These are phyloP conservation scores for Lepidurus packardi DNA, from an alignment of 1,140 invertebrate species.

Conservation along the genomic window DNA sequence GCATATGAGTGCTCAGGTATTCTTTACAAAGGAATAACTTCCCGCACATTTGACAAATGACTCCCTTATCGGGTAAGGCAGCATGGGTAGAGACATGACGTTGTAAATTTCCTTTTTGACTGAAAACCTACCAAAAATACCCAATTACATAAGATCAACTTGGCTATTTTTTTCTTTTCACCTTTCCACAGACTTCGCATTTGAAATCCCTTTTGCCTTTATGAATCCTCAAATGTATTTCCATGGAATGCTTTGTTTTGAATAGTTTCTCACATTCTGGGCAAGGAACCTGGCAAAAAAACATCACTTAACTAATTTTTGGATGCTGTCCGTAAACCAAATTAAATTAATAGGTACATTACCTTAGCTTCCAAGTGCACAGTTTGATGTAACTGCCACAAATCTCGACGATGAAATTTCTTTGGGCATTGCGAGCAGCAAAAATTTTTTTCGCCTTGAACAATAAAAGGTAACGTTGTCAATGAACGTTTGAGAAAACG, in stretches of 20 bases:
- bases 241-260: conserved; percentile 49
- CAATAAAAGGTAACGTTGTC: neutral
- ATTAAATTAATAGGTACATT: neutral
- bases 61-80: conserved; percentile 41
- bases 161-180: conserved; percentile 25
- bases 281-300: conserved; percentile 42
- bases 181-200: conserved; percentile 50
- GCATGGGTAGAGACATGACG: conserved; percentile 46
- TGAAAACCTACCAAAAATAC: conserved; percentile 41
- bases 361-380: conserved; percentile 46
- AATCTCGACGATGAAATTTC: conserved; percentile 48
- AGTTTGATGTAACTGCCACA: conserved; percentile 46
- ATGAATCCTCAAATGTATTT: conserved; percentile 46
- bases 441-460: conserved; percentile 47
- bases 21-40: conserved; percentile 47
- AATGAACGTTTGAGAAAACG: neutral
- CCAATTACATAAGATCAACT: neutral
- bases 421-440: conserved; percentile 48
- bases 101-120: conserved; percentile 48
- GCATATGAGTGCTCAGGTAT: conserved; percentile 46
- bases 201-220: conserved; percentile 43
- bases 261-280: conserved; percentile 47
- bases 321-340: too few relatives aligned
- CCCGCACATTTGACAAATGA: conserved; percentile 42
- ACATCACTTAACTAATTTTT: neutral